Evolutionary conservation across 2,888 invertebrate species (phyloP).

Genomic region (Incurvaria masculella): DNA sequence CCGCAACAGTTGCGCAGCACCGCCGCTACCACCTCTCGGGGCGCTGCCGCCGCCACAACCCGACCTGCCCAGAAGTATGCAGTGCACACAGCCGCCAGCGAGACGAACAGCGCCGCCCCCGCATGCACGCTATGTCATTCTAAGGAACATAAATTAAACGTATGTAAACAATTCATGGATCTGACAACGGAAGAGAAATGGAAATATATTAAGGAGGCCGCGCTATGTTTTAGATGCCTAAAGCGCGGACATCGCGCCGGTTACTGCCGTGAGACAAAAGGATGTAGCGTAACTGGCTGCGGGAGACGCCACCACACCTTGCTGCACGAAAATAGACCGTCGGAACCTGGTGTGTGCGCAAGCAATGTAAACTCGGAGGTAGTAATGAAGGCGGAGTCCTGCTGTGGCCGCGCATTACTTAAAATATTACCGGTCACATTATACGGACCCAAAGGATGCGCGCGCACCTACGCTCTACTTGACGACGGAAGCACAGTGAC

Average conservation of each 20-base stretch:
- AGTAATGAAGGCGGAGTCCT: not conserved
- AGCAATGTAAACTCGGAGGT: not conserved
- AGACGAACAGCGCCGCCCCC: not conserved
- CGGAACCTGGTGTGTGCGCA: not conserved
- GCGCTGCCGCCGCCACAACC: not conserved
- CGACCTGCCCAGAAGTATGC: not conserved
- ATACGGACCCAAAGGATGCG: not conserved
- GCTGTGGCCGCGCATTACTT: not conserved
- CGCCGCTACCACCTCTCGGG: not conserved
- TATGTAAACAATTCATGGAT: not conserved
- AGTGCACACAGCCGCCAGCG: not conserved
- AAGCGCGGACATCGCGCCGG: slow-evolving; percentile 1
- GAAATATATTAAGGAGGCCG: not conserved
- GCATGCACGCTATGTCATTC: not conserved
- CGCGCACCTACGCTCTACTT: not conserved
- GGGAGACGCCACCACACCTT: slow-evolving; percentile 5
- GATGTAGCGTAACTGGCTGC: slow-evolving; percentile 7
- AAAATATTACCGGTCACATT: not conserved
- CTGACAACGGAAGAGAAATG: not conserved
- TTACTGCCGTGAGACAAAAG: not conserved
- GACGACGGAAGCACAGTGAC: not conserved
- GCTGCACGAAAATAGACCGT: slow-evolving; percentile 3
- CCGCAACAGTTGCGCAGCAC: not conserved
- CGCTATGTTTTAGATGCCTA: slow-evolving; percentile 8
- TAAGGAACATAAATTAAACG: not conserved